These are phyloP conservation scores for Capitulum mitella DNA, from an alignment of 2,888 invertebrate species.

Conservation along the genomic window DNA sequence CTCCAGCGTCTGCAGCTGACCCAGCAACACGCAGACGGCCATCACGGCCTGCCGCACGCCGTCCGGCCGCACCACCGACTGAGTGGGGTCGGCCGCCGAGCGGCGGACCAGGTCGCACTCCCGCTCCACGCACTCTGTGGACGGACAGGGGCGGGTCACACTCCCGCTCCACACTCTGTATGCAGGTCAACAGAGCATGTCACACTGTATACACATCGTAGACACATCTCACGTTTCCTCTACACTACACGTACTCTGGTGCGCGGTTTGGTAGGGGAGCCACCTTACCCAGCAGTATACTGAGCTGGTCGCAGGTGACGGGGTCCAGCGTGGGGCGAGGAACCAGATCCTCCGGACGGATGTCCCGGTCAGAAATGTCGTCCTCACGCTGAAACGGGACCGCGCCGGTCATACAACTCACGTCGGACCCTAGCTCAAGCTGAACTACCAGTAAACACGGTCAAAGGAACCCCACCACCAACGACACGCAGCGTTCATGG, in stretches of 20 bases:
- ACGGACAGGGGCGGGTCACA: too few species aligned
- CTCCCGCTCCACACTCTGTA: too few species aligned
- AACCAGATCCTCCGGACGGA: slow-evolving; percentile 69
- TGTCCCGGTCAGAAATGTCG: slow-evolving; percentile 65
- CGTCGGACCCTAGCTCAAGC: too few species aligned
- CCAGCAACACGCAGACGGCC: slow-evolving; percentile 80
- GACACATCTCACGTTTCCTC: too few species aligned
- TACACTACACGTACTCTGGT: too few species aligned
- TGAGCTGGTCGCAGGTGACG: slow-evolving; percentile 71
- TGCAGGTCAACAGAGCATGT: too few species aligned
- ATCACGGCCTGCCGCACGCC: slow-evolving; percentile 76
- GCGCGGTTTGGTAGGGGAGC: too few species aligned
- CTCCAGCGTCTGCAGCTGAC: slow-evolving; percentile 80
- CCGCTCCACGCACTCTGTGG: slow-evolving; percentile 16
- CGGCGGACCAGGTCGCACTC: slow-evolving; percentile 5
- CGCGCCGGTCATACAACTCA: too few species aligned
- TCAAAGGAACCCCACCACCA: too few species aligned
- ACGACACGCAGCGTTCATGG: too few species aligned
- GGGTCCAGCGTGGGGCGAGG: slow-evolving; percentile 65
- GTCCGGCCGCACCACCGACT: slow-evolving; percentile 30
- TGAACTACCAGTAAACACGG: too few species aligned
- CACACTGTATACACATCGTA: too few species aligned
- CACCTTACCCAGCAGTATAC: slow-evolving; percentile 70
- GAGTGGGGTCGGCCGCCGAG: not conserved
- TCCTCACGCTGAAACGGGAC: slow-evolving; percentile 61